Base-by-base conservation (phyloP, 1,140 invertebrate genomes). In the Saxidomus purpurata region DNA sequence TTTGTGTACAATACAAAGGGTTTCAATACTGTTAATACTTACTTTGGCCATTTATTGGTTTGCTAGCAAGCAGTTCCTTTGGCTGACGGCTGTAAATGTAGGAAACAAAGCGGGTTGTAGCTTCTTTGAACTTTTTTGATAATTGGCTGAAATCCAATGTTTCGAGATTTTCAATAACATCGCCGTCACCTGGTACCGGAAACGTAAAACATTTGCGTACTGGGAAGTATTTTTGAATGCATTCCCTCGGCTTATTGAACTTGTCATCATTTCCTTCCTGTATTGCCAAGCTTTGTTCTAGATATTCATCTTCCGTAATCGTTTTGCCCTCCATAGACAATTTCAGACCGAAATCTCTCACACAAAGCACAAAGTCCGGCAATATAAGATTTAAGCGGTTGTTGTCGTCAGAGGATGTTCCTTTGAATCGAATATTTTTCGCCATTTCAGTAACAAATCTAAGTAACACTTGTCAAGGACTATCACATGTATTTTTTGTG, bases 221-320 rank as follows among this genome's bases (percentile, higher is more conserved):
- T n/a, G n/a, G n/a, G n/a, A n/a, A n/a, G n/a, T n/a, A n/a, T n/a
- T n/a, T n/a, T n/a, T n/a, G n/a, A n/a, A n/a, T n/a, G n/a, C n/a
- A n/a, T n/a, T n/a, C n/a, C n/a, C n/a, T n/a, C n/a, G n/a, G n/a
- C n/a, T n/a, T n/a, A n/a, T n/a, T n/a, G n/a, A n/a, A n/a, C n/a
- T 22, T 9, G 6, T 22, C 61, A 9, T 63, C 61, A 11, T 63
- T 63, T 8, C 61, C 31, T 22, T n/a, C n/a, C 31, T 63, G 8
- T 9, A 11, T 22, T 9, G 22, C n/a, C 6, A 63, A 22, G 22
- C 61, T 63, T 63, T 25, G n/a, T n/a, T 63, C 61, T 11, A 63
- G 61, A 34, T 63, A 63, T 34, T 63, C 61, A 34, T 63, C 61
- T 63, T n/a, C n/a, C n/a, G 61, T 63, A 25, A 63, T 34, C 61